Conservation (phyloP, 2,797 vertebrate genomes). For the Staurois parvus region DNA sequence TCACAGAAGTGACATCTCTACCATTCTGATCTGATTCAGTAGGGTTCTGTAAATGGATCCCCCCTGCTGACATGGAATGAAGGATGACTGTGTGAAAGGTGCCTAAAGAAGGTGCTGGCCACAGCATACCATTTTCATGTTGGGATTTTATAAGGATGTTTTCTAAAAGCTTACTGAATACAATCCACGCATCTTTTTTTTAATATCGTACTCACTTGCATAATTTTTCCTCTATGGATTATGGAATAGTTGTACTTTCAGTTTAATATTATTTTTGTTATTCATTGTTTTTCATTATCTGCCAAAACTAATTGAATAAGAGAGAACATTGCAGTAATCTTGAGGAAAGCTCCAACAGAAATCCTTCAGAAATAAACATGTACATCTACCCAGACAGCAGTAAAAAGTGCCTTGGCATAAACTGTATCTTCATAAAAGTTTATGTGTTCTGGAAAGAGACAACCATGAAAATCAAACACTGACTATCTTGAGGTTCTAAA, state of each 20-base stretch:
- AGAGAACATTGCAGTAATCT: not conserved
- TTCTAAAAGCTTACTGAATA: not conserved
- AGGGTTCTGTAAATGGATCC: too few species aligned
- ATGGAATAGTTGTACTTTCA: not conserved
- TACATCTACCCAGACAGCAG: conserved; percentile 28
- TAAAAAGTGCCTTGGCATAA: conserved; percentile 18
- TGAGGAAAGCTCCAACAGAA: not conserved
- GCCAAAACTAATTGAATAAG: not conserved
- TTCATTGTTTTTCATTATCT: not conserved
- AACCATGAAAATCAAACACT: conserved; percentile 15
- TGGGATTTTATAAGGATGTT: not conserved
- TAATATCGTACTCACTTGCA: not conserved
- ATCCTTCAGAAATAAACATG: conserved; percentile 3
- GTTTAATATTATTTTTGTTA: conserved; percentile 7
- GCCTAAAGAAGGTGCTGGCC: too few species aligned
- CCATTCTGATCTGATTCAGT: too few species aligned
- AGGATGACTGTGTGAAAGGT: too few species aligned
- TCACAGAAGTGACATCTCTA: too few species aligned
- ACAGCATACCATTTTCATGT: too few species aligned
- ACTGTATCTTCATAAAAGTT: conserved; percentile 44
- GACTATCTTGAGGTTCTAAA: not conserved
- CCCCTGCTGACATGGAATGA: too few species aligned
- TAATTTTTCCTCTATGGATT: not conserved
- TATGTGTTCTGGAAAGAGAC: conserved; percentile 20
- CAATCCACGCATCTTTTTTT: not conserved